Percentiles rank a stretch among this genome's conserved stretches.
Conservation (phyloP, 1,140 invertebrate genomes). For the Kradibia gibbosae region DNA sequence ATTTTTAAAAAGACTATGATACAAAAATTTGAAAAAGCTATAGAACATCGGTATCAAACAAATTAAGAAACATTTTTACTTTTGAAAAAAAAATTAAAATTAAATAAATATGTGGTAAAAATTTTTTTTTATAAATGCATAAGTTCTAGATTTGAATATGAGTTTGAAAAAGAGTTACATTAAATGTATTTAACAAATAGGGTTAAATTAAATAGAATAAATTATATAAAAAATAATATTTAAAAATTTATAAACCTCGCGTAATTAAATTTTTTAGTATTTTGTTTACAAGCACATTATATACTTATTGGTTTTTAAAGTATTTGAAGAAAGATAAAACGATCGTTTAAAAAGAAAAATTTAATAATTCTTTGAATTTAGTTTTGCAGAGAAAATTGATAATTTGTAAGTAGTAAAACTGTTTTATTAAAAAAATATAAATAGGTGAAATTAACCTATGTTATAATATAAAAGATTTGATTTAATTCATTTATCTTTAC, state of each 20-base stretch:
- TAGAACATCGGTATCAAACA: too few species aligned
- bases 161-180: neutral
- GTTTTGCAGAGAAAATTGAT: neutral
- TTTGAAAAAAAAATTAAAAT: too few species aligned
- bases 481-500: too few species aligned
- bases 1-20: too few species aligned
- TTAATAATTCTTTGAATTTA: neutral
- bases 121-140: too few species aligned
- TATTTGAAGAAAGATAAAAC: slow-evolving; percentile 12
- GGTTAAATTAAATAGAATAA: slow-evolving; percentile 5
- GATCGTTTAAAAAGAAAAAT: neutral
- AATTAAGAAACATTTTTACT: neutral
- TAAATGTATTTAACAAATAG: neutral
- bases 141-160: neutral
- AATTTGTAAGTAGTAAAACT: neutral
- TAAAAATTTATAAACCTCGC: neutral
- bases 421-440: too few species aligned
- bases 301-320: neutral
- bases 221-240: neutral
- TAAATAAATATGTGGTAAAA: too few species aligned
- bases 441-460: too few species aligned
- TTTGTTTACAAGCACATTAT: neutral
- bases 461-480: too few species aligned
- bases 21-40: too few species aligned
- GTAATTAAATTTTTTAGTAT: neutral